Base-by-base conservation (phyloP, 2,888 invertebrate genomes). In the Drosophila mimica region DNA sequence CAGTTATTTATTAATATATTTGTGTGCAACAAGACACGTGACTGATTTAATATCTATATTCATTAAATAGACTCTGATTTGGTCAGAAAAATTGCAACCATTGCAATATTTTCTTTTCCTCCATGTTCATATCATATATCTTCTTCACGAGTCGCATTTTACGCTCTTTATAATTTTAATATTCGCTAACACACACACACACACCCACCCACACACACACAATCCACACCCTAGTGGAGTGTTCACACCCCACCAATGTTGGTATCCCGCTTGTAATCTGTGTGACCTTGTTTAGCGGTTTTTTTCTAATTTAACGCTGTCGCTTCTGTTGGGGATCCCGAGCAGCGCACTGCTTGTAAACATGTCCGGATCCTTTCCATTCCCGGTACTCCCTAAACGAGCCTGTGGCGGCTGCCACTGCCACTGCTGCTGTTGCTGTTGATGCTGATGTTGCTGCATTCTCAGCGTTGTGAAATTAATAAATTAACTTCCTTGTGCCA, bases 401-500 rank as follows among this genome's bases (percentile, higher is more conserved):
- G 67, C 33, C 33, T 38, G 54, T 33, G 33, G 56, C 34, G 38
- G 48, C 46, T 48, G 43, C 36, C 28, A 15, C 46, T 67, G 43
- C 53, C 54, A 11, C 34, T 58, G 53, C 11, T 20, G 58, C 59
- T 69, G 43, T 28, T 33, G 31, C 46, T 31, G n/a, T 34, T 48
- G 30, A 6, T 48, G 74, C 59, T 70, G 51, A 52, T 70, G 46
- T 20, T 62, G 75, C 67, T 59, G 74, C 71, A 73, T 68, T 68
- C 76, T 64, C 61, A 59, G 70, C 63, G 65, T 67, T 59, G 56
- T 75, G 82, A 90, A 90, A 91, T 89, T 89, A 89, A 89, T 91
- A 89, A 89, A 90, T 89, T 91, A 90, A 90, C 89, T 91, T 89
- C 79, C 91, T 85, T 80, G 82, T 66, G 74, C 65, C 83, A 91